Percentiles rank a stretch among this genome's conserved stretches.
phyloP scores from a whole-genome alignment of 35 echinoderm and acorn worm species.

The Hemicentrotus pulcherrimus region DNA sequence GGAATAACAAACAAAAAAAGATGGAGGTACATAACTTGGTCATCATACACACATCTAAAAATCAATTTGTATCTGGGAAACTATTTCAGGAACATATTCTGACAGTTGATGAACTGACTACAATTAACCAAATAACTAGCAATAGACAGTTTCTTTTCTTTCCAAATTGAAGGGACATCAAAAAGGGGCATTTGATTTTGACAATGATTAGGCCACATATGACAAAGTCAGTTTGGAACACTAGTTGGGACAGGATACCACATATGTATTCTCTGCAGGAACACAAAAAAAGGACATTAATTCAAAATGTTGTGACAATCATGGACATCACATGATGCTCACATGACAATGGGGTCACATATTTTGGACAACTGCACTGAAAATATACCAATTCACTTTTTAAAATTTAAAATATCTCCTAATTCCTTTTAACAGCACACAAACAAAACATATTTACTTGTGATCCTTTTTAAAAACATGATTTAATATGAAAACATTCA shows the following conservation, averaged over 20 bases:
- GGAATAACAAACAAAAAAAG: neutral
- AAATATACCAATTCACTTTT: neutral
- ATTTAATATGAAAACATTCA: neutral
- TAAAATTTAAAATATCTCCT: neutral
- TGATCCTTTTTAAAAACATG: neutral
- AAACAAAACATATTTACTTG: neutral
- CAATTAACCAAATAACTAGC: neutral
- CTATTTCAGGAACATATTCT: neutral
- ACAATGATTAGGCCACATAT: neutral
- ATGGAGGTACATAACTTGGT: neutral
- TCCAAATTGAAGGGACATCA: neutral
- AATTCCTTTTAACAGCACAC: neutral
- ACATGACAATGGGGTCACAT: neutral
- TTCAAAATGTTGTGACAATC: constrained; percentile 5
- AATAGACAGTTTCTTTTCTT: neutral
- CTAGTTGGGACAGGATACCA: neutral
- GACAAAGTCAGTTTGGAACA: neutral
- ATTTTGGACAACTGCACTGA: neutral
- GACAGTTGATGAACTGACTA: neutral
- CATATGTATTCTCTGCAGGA: neutral
- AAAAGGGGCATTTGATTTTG: neutral
- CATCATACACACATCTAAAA: neutral
- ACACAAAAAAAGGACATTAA: neutral
- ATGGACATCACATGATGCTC: neutral
- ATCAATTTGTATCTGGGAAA: neutral